Conservation (phyloP, 2,888 invertebrate genomes). For the Trichopria drosophilae region DNA sequence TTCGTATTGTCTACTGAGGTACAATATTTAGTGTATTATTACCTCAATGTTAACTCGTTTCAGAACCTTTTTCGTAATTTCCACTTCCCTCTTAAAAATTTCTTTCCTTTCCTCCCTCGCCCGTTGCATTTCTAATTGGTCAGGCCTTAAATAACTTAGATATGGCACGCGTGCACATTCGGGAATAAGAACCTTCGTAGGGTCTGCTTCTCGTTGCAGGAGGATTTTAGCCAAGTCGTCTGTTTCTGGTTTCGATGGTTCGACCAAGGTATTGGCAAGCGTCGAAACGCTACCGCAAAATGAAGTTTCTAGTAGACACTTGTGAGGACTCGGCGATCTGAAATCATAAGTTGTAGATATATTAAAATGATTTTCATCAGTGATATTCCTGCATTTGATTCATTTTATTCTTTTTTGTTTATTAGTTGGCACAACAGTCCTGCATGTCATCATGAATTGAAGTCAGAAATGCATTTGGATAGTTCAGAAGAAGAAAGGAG, state of each 20-base stretch:
- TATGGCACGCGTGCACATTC: constrained; percentile 64
- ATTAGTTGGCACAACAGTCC: too few relatives aligned
- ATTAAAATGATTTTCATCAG: too few relatives aligned
- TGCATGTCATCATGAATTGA: too few relatives aligned
- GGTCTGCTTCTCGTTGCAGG: constrained; percentile 67
- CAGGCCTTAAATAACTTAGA: constrained; percentile 68
- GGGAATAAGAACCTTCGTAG: constrained; percentile 67
- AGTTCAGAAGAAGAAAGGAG: too few relatives aligned
- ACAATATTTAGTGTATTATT: constrained; percentile 18
- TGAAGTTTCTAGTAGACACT: constrained; percentile 85
- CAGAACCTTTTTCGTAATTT: constrained; percentile 55
- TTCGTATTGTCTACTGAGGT: background rate
- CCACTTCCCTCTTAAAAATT: constrained; percentile 55
- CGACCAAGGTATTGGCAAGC: constrained; percentile 51
- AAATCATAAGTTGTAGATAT: too few relatives aligned
- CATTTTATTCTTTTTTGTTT: too few relatives aligned
- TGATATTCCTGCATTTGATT: too few relatives aligned
- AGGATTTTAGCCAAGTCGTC: constrained; percentile 64
- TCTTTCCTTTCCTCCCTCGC: constrained; percentile 56
- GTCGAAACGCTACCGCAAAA: constrained; percentile 85
- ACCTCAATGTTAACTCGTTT: constrained; percentile 56
- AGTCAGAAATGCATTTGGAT: too few relatives aligned
- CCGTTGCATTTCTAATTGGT: constrained; percentile 68
- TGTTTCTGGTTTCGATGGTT: constrained; percentile 61
- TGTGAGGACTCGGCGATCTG: constrained; percentile 86